These are phyloP conservation scores for Phoxinus dragarum DNA, from an alignment of 2,797 vertebrate species.

Conservation along the genomic window DNA sequence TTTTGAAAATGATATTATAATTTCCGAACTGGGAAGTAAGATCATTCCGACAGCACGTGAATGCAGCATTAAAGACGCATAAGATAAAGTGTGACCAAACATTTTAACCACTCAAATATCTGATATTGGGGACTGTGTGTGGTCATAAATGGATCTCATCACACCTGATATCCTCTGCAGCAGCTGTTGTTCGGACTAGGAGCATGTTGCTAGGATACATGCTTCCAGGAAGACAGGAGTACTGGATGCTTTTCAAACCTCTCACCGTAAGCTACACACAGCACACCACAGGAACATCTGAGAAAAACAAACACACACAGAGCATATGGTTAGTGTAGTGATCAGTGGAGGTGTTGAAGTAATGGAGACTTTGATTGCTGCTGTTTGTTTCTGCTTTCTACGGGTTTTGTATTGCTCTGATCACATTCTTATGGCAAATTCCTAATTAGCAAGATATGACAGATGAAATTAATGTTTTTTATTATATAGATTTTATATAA, in stretches of 20 bases:
- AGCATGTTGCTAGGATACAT: slow-evolving; percentile 40
- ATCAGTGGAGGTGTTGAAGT: slow-evolving; percentile 51
- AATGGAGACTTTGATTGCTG: slow-evolving; percentile 33
- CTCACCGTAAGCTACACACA: slow-evolving; percentile 28
- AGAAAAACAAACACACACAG: slow-evolving; percentile 45
- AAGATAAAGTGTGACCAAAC: background rate
- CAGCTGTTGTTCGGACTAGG: slow-evolving; percentile 20
- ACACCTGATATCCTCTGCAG: slow-evolving; percentile 39
- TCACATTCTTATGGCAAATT: slow-evolving; percentile 5
- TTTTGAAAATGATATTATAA: background rate
- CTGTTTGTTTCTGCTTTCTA: slow-evolving; percentile 31
- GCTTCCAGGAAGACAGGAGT: slow-evolving; percentile 24
- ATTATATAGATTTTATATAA: background rate
- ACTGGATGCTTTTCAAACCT: slow-evolving; percentile 30
- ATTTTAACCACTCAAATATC: slow-evolving; percentile 15
- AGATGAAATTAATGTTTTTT: background rate
- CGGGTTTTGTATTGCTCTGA: background rate
- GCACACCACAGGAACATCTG: slow-evolving; percentile 43
- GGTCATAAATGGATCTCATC: slow-evolving; percentile 32
- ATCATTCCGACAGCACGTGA: background rate
- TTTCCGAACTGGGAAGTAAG: background rate
- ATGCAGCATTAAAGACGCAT: slow-evolving; percentile 10
- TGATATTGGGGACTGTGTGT: slow-evolving; percentile 19
- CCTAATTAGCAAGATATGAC: too few relatives aligned
- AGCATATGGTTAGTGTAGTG: slow-evolving; percentile 52